These are phyloP conservation scores for Trilocha varians DNA, from an alignment of 2,888 invertebrate species.

Conservation along the genomic window DNA sequence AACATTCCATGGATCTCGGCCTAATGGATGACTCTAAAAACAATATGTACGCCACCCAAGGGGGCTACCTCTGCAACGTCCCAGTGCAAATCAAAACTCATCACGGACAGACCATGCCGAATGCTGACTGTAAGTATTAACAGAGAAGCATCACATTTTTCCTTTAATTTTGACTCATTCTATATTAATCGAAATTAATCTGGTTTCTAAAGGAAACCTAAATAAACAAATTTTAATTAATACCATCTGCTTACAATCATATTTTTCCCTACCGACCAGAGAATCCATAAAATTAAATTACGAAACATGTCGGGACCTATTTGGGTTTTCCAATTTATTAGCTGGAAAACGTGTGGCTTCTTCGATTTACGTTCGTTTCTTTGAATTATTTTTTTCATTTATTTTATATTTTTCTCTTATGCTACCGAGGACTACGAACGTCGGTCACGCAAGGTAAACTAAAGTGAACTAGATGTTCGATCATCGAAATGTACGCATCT, in stretches of 20 bases:
- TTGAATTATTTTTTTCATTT: conserved; percentile 22
- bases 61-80: conserved; percentile 89
- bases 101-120: conserved; percentile 79
- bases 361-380: conserved; percentile 13
- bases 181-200: too few species aligned
- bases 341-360: conserved; percentile 10
- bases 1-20: conserved; percentile 90
- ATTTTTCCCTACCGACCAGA: neutral
- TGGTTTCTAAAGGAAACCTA: too few species aligned
- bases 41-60: conserved; percentile 86
- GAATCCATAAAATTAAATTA: conserved; percentile 1
- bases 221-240: too few species aligned
- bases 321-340: neutral
- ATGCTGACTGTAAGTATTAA: conserved; percentile 82
- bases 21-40: conserved; percentile 90
- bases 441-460: conserved; percentile 37
- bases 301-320: neutral
- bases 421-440: conserved; percentile 42
- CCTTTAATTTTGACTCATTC: too few species aligned
- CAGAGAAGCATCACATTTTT: too few species aligned
- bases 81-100: conserved; percentile 77
- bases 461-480: neutral
- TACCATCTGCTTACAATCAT: too few species aligned
- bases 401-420: conserved; percentile 25
- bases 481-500: conserved; percentile 13